These are phyloP conservation scores for Formica exsecta DNA, from an alignment of 1,140 invertebrate species.

Conservation along the genomic window DNA sequence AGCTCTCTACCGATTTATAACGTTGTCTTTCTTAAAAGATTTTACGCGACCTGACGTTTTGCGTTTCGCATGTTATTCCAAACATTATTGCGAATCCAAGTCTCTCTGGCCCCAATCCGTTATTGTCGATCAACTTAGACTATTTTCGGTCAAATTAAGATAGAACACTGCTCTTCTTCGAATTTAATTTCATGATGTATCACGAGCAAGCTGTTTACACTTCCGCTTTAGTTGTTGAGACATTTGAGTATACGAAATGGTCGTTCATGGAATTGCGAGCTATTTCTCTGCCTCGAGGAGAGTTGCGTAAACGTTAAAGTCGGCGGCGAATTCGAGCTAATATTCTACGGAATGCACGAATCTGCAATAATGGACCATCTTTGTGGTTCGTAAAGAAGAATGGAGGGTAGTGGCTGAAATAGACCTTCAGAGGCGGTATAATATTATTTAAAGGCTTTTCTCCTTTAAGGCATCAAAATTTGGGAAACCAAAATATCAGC, in stretches of 20 bases:
- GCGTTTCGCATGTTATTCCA: background rate
- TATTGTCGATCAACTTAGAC: slow-evolving; percentile 16
- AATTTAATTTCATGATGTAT: slow-evolving; percentile 31
- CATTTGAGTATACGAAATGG: slow-evolving; percentile 57
- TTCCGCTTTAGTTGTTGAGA: slow-evolving; percentile 36
- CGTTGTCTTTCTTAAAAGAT: background rate
- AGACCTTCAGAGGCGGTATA: slow-evolving; percentile 20
- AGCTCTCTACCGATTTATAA: background rate
- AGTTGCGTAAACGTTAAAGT: slow-evolving; percentile 73
- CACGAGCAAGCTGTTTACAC: slow-evolving; percentile 28
- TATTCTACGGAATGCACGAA: slow-evolving; percentile 62
- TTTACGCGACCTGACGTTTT: background rate
- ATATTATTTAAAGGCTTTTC: background rate
- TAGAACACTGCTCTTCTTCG: background rate
- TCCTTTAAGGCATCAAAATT: background rate
- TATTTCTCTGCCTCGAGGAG: slow-evolving; percentile 67
- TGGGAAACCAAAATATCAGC: background rate
- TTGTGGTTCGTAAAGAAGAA: slow-evolving; percentile 58
- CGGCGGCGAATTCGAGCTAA: slow-evolving; percentile 55
- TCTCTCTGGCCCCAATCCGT: background rate
- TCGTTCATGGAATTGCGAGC: slow-evolving; percentile 34
- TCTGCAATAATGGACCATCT: slow-evolving; percentile 67
- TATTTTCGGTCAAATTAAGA: slow-evolving; percentile 22
- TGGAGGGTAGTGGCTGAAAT: slow-evolving; percentile 14
- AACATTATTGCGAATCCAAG: background rate